phyloP scores from a whole-genome alignment of 1,140 invertebrate species.

The Hirudo medicinalis region DNA sequence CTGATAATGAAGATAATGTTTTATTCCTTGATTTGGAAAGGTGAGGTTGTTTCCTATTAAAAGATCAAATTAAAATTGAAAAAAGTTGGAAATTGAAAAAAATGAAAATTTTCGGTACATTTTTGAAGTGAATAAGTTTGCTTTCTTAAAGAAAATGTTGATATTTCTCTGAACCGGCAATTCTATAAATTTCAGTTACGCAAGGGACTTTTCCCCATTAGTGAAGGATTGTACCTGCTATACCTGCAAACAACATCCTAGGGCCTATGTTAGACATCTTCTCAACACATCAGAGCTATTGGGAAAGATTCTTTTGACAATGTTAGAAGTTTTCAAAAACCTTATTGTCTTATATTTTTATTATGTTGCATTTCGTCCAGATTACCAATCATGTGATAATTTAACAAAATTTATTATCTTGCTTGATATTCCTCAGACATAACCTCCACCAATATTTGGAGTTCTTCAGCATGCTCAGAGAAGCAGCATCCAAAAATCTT shows the following conservation, averaged over 20 bases:
- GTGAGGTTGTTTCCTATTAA: no score
- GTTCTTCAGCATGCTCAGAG: no score
- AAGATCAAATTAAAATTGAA: no score
- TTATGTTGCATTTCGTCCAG: neutral
- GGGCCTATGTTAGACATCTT: conserved; percentile 17
- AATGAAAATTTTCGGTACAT: neutral
- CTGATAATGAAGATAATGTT: neutral
- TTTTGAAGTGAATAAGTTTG: neutral
- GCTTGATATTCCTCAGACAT: neutral
- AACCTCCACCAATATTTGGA: neutral
- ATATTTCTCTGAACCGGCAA: neutral
- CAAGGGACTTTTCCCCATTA: conserved; percentile 4
- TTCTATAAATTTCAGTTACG: conserved; percentile 14
- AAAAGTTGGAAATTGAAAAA: no score
- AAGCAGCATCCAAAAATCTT: no score
- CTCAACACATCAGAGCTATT: conserved; percentile 14
- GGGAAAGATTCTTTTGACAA: conserved; percentile 14
- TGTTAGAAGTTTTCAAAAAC: conserved; percentile 5
- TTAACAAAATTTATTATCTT: neutral
- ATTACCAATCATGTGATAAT: neutral
- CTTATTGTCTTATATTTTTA: neutral
- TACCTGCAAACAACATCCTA: conserved; percentile 11
- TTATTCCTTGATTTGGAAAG: no score
- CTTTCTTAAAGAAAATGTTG: neutral
- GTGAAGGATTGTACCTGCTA: conserved; percentile 16